Conservation (phyloP, 2,888 invertebrate species). For the Drosophila mimica region DNA sequence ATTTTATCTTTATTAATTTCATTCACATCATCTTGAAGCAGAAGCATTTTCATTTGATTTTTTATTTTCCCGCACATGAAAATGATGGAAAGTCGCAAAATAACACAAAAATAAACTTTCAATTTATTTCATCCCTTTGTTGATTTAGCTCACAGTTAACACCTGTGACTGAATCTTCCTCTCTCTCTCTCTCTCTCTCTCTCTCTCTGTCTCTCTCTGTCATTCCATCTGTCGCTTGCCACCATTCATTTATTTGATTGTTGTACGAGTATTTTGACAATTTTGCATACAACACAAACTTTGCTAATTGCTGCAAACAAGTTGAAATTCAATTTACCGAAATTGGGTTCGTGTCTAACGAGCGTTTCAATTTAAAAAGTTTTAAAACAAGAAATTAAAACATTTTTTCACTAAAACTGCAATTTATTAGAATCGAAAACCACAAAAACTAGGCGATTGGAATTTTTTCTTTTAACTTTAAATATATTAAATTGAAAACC, state of each 20-base stretch:
- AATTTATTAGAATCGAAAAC: too few relatives aligned
- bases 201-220: neutral
- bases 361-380: slow-evolving; percentile 1
- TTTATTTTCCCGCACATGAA: slow-evolving; percentile 36
- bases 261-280: slow-evolving; percentile 13
- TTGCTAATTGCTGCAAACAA: slow-evolving; percentile 46
- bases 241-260: slow-evolving; percentile 5
- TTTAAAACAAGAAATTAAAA: neutral
- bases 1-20: slow-evolving; percentile 51
- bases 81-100: slow-evolving; percentile 11
- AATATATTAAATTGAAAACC: neutral
- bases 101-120: slow-evolving; percentile 23
- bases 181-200: neutral
- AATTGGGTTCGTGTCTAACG: neutral
- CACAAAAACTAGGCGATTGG: too few relatives aligned
- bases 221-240: neutral
- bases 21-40: slow-evolving; percentile 37
- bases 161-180: slow-evolving; percentile 25
- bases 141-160: slow-evolving; percentile 23
- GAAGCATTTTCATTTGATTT: slow-evolving; percentile 17
- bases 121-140: slow-evolving; percentile 27
- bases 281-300: slow-evolving; percentile 35
- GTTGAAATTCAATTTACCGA: slow-evolving; percentile 11
- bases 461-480: too few relatives aligned
- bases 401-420: neutral